Conservation (phyloP, 2,113 vertebrate genomes). For the Jaculus jaculus region DNA sequence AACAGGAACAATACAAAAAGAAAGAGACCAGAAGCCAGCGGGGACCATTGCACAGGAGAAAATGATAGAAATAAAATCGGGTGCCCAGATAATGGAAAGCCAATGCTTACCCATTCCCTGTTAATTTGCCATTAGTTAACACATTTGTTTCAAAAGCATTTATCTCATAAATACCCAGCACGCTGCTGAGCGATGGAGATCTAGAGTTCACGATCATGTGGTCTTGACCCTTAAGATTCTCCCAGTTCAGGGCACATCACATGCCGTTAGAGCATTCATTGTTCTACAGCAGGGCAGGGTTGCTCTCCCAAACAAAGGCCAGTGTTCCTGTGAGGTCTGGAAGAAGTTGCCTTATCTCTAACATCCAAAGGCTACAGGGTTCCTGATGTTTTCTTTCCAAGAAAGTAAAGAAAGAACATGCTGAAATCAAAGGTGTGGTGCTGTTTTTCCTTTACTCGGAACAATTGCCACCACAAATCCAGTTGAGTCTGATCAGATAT, state of each 20-base stretch:
- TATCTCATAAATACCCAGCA: not conserved
- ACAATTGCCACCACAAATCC: too few relatives aligned
- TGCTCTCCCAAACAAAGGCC: not conserved
- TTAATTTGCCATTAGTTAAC: not conserved
- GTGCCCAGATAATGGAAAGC: rapidly evolving
- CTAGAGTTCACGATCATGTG: not conserved
- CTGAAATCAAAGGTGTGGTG: not conserved
- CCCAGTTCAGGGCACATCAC: not conserved
- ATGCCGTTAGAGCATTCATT: not conserved
- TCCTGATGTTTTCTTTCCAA: not conserved
- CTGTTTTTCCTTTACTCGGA: not conserved
- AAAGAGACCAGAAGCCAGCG: not conserved
- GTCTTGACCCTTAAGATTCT: not conserved
- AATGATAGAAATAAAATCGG: not conserved
- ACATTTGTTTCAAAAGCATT: not conserved
- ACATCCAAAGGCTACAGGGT: not conserved
- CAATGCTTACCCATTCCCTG: not conserved
- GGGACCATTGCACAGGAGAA: not conserved
- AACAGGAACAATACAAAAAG: not conserved
- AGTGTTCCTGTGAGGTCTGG: not conserved
- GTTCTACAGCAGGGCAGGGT: rapidly evolving
- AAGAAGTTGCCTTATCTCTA: not conserved
- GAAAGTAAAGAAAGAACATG: not conserved
- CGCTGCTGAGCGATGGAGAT: not conserved
- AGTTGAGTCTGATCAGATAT: not conserved